Evolutionary conservation across 2,797 vertebrate species (phyloP), one percentile per base, ranked within the genome.

Genomic region (Pagetopsis macropterus): DNA sequence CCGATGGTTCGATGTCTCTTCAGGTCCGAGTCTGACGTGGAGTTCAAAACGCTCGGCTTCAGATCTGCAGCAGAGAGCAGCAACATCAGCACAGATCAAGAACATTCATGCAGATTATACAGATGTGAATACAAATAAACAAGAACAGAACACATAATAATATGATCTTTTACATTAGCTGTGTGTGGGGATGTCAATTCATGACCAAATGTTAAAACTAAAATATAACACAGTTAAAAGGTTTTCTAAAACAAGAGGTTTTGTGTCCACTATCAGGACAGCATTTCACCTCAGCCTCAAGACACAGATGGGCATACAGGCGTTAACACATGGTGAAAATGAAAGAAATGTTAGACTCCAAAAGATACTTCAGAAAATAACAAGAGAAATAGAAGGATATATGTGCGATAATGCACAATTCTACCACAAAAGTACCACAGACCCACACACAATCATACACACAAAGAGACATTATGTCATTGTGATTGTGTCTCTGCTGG

Each of bases 11-110:
- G 85, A 80, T 96, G 97, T 76, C 96, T 96, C 95, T 97, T 96
- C 66, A 97, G 93, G 87, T 98, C 96, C 0, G 96, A 94, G 86
- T 98, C 97, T 0, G 97, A 96, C 2, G 96, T 97, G 84, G 96
- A 97, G 88, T 96, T 97, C 3, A 96, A 90, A 15, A 93, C 89
- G 21, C 91, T 94, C 11, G 94, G 90, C 92, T 97, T 98, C 84
- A 96, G 1, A 73, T 94, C 93, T 95, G 91, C 88, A 50, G 43
- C 17, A 62, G 8, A 61, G 9, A 60, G 5, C 2, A 6, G 55
- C 27, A 19, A 6, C 2, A 11, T 60, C 41, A 48, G 46, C 15
- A 15, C 17, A 61, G 2, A 46, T 19, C 6, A 11, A 21, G 10
- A 3, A 16, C 33, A 50, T 16, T 10, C 6, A 17, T 19, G 19